Evolutionary conservation across 2,888 invertebrate species (phyloP).

Genomic region (Ecliptopera silaceata): DNA sequence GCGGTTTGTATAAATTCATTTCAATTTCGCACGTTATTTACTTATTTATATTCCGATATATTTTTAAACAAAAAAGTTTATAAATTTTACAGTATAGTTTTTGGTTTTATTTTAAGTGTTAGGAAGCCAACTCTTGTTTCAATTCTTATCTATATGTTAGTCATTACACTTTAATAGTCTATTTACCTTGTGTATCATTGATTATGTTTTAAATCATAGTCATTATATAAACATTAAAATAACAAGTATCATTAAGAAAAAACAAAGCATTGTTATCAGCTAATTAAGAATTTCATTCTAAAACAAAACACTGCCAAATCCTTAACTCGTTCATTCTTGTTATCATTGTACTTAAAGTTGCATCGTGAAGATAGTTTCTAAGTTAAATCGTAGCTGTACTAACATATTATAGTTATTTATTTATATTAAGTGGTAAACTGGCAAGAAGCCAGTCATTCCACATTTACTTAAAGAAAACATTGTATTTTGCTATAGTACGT

Average conservation of each 20-base stretch:
- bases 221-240: too few species aligned
- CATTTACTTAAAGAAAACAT: constrained; percentile 18
- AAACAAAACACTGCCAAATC: constrained; percentile 2
- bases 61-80: too few species aligned
- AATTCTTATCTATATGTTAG: too few species aligned
- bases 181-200: too few species aligned
- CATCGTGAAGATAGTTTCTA: constrained; percentile 3
- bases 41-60: constrained; percentile 44
- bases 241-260: too few species aligned
- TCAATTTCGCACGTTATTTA: constrained; percentile 40
- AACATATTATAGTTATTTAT: constrained; percentile 19
- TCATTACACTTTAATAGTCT: too few species aligned
- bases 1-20: constrained; percentile 43
- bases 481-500: constrained; percentile 12
- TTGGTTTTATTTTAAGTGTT: too few species aligned
- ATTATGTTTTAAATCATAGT: too few species aligned
- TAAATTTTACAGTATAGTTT: too few species aligned
- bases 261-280: too few species aligned
- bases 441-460: constrained; percentile 21
- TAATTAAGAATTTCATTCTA: too few species aligned
- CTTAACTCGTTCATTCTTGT: constrained; percentile 1
- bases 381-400: constrained; percentile 7
- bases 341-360: not conserved
- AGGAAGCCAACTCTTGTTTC: too few species aligned
- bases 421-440: constrained; percentile 26